Evolutionary conservation across 2,113 vertebrate species (phyloP).

Genomic region (Pao palembangensis): DNA sequence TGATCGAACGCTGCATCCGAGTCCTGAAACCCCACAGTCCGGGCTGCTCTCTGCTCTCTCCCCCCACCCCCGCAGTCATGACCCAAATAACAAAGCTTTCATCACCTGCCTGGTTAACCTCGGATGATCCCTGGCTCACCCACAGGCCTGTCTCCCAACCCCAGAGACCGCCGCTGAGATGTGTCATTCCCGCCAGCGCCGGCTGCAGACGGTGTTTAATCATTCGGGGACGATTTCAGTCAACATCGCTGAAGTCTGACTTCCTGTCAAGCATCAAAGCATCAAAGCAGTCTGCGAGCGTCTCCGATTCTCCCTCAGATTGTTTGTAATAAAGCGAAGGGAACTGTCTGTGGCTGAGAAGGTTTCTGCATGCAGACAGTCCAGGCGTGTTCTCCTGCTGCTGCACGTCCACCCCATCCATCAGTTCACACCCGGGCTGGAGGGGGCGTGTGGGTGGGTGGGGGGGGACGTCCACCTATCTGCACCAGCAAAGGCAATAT

Average conservation of each 20-base stretch:
- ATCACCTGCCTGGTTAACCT: constrained; percentile 59
- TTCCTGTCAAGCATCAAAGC: constrained; percentile 6
- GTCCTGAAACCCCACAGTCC: no score
- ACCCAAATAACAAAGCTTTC: constrained; percentile 59
- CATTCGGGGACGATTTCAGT: constrained; percentile 4
- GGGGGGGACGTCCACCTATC: no score
- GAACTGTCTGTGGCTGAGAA: no score
- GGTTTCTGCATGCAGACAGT: no score
- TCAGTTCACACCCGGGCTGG: no score
- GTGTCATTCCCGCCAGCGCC: constrained; percentile 37
- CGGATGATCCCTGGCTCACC: constrained; percentile 52
- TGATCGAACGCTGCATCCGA: no score
- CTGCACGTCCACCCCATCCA: no score
- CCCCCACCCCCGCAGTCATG: constrained; percentile 18
- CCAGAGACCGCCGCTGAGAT: constrained; percentile 42
- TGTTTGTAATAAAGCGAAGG: neutral
- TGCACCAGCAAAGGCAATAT: no score
- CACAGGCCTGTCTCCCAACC: constrained; percentile 48
- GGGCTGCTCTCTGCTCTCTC: no score
- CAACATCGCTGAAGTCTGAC: constrained; percentile 6
- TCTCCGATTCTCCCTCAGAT: neutral
- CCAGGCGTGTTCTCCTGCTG: no score
- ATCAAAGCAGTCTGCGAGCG: constrained; percentile 3
- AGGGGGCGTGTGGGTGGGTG: no score
- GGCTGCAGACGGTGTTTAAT: constrained; percentile 21